Base-by-base conservation (phyloP, 2,888 invertebrate genomes). In the Drosophila merina region DNA sequence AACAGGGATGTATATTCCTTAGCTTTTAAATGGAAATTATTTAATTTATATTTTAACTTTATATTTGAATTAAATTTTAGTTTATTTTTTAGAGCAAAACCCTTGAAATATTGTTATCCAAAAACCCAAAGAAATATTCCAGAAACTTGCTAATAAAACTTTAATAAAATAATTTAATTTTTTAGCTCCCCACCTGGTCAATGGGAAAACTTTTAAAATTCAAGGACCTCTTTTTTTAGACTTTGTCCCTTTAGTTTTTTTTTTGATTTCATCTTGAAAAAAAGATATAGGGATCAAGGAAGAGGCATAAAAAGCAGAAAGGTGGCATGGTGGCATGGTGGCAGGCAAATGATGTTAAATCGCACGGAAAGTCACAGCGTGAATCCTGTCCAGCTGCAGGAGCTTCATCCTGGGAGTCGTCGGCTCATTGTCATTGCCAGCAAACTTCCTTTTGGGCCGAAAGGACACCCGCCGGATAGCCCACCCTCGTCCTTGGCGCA, bases 311-410 rank as follows among this genome's bases (percentile, higher is more conserved):
- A 7, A 12, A 12, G 7, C 4, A 1, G 10, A 10, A 6, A 12
- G 26, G 33, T 1, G 8, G 26, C 38, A 6, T 20, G 31, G 14
- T 36, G 45, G 66, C 60, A 64, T 20, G 31, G 14, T 36, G 45
- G 66, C 60, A 64, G 40, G 60, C 74, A 82, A 82, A 82, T 64
- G 52, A 76, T 76, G 79, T 79, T 82, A 73, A 79, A 64, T 74
- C 77, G 82, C 72, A 66, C 55, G 56, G 58, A 58, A 56, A 57
- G 56, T 31, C 79, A 63, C 75, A 70, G 77, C 80, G 49, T 77
- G 77, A 57, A 50, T 74, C 70, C 70, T 67, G 67, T 67, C 67
- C 68, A 68, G 48, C 56, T 14, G 33, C 30, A 38, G 68, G 56
- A 48, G 33, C 36, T 12, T 48, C 66, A 36, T n/a, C 42, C 45